These are phyloP conservation scores for Macroramphosus scolopax DNA, from an alignment of 2,797 vertebrate species.

Conservation along the genomic window DNA sequence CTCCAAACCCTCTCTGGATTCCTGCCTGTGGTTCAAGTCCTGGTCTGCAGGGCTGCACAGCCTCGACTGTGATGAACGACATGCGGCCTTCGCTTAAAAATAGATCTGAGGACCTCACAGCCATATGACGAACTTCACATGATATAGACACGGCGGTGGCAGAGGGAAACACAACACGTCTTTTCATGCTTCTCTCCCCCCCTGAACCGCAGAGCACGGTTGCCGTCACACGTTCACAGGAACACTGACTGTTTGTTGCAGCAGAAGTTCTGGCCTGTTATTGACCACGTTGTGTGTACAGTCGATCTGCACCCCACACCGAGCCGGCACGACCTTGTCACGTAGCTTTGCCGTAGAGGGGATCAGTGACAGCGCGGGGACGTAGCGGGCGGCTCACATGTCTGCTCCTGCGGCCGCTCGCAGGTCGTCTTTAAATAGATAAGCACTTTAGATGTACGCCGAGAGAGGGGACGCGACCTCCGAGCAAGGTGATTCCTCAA, in stretches of 20 bases:
- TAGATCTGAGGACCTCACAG: conserved; percentile 36
- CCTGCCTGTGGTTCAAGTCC: neutral
- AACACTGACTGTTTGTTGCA: neutral
- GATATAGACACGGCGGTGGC: conserved; percentile 14
- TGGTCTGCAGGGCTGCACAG: neutral
- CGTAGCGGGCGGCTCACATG: conserved; percentile 63
- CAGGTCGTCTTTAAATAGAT: conserved; percentile 81
- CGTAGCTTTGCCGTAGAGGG: conserved; percentile 59
- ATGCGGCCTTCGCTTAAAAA: conserved; percentile 1
- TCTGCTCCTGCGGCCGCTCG: conserved; percentile 53
- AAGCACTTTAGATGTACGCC: conserved; percentile 69
- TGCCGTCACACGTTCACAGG: neutral
- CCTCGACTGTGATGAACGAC: neutral
- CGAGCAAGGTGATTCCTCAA: conserved; percentile 56
- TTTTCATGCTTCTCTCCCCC: conserved; percentile 12
- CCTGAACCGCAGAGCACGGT: neutral
- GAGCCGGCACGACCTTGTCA: conserved; percentile 61
- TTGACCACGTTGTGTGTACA: conserved; percentile 27
- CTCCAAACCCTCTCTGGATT: neutral
- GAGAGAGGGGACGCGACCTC: conserved; percentile 42
- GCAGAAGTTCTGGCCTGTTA: conserved; percentile 28
- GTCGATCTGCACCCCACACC: conserved; percentile 27
- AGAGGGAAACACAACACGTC: conserved; percentile 14
- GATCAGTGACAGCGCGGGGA: conserved; percentile 69
- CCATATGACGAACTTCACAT: conserved; percentile 53